phyloP scores from a whole-genome alignment of 2,888 invertebrate species.

The Orthosia cruda region DNA sequence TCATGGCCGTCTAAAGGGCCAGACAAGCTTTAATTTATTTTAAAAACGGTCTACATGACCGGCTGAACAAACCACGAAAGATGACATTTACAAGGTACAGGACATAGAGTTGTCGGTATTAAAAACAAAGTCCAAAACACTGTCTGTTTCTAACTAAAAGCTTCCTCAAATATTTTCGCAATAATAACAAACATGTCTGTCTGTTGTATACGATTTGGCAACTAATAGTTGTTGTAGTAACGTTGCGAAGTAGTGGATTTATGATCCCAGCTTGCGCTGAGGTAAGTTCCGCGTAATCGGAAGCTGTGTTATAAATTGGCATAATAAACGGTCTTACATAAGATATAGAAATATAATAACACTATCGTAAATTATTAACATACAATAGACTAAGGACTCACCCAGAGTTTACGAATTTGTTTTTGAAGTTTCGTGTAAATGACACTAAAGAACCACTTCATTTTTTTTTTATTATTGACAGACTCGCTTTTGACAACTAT shows the following conservation, averaged over 20 bases:
- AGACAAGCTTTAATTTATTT: slow-evolving; percentile 3
- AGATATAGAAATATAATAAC: slow-evolving; percentile 7
- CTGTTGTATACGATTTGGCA: slow-evolving; percentile 60
- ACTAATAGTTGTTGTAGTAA: slow-evolving; percentile 45
- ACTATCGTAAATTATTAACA: slow-evolving; percentile 1
- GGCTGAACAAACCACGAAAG: neutral
- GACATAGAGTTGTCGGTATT: neutral
- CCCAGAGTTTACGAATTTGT: slow-evolving; percentile 55
- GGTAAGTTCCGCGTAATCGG: slow-evolving; percentile 44
- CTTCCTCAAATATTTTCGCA: slow-evolving; percentile 45
- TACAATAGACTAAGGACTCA: slow-evolving; percentile 34
- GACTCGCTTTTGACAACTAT: no score
- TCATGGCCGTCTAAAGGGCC: slow-evolving; percentile 4
- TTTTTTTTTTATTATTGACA: slow-evolving; percentile 12
- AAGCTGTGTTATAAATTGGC: slow-evolving; percentile 45
- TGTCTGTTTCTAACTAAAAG: slow-evolving; percentile 24
- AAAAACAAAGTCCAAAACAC: slow-evolving; percentile 6
- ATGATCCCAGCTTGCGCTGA: slow-evolving; percentile 21
- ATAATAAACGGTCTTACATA: slow-evolving; percentile 26
- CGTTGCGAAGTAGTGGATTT: slow-evolving; percentile 38
- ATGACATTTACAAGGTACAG: slow-evolving; percentile 15
- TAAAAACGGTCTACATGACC: neutral
- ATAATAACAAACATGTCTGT: slow-evolving; percentile 41
- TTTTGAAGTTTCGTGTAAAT: slow-evolving; percentile 58
- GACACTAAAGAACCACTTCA: slow-evolving; percentile 55